Evolutionary conservation across 2,888 invertebrate species (phyloP).

Genomic region (Nomada fabriciana): DNA sequence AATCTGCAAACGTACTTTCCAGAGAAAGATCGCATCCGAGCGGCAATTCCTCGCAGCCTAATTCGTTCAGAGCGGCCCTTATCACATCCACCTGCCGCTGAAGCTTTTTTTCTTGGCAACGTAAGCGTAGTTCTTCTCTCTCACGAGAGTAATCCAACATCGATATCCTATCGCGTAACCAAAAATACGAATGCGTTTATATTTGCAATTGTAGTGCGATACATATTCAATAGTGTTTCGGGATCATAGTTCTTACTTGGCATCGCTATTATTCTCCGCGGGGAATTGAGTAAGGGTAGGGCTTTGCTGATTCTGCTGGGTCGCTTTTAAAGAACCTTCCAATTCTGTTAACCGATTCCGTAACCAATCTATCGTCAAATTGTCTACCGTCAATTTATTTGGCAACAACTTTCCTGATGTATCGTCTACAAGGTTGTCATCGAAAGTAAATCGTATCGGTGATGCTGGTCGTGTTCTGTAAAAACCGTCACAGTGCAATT

Average conservation of each 20-base stretch:
- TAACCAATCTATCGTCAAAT: constrained; percentile 95
- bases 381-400: constrained; percentile 96
- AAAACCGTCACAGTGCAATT: constrained; percentile 24
- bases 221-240: not conserved
- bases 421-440: constrained; percentile 94
- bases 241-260: constrained; percentile 69
- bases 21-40: constrained; percentile 91
- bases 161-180: constrained; percentile 70
- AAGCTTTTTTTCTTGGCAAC: constrained; percentile 93
- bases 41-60: constrained; percentile 95
- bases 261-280: constrained; percentile 79
- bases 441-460: constrained; percentile 93
- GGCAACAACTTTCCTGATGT: constrained; percentile 94
- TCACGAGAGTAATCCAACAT: constrained; percentile 81
- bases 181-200: constrained; percentile 4
- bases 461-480: constrained; percentile 91
- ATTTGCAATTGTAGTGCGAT: not conserved
- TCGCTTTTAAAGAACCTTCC: constrained; percentile 91
- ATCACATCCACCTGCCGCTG: constrained; percentile 93
- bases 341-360: constrained; percentile 92
- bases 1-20: constrained; percentile 82
- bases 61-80: constrained; percentile 92
- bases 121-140: constrained; percentile 90
- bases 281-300: constrained; percentile 60
- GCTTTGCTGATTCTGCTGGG: constrained; percentile 87